A percentile compares a stretch with the other conserved stretches of the same genome.
phyloP scores from a whole-genome alignment of 2,888 invertebrate species.

The Syrphus vitripennis region DNA sequence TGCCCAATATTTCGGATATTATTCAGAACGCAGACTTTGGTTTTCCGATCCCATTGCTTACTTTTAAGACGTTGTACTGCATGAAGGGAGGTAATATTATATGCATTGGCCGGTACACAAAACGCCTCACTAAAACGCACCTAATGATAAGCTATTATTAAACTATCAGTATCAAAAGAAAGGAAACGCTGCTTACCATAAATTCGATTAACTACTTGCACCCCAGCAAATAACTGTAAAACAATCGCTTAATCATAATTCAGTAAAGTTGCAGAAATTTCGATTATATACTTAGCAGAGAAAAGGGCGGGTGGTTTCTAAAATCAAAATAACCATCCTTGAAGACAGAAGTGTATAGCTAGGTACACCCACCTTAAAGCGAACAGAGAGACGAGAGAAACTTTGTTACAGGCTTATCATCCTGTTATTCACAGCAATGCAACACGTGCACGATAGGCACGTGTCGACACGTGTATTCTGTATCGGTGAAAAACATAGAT shows the following conservation, averaged over 20 bases:
- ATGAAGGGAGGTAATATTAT: too few relatives aligned
- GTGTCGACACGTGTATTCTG: slow-evolving; percentile 72
- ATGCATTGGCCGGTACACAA: too few relatives aligned
- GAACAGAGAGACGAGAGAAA: slow-evolving; percentile 11
- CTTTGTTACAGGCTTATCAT: slow-evolving; percentile 67
- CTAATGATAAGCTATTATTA: slow-evolving; percentile 2
- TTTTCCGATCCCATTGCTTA: too few relatives aligned
- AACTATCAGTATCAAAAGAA: slow-evolving; percentile 52
- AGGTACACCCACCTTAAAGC: slow-evolving; percentile 18
- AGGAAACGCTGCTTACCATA: background rate
- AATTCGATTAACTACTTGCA: slow-evolving; percentile 51
- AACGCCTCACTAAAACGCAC: background rate
- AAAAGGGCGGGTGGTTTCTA: background rate
- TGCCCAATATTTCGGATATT: too few relatives aligned
- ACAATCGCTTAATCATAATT: slow-evolving; percentile 63
- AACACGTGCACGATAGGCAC: slow-evolving; percentile 72
- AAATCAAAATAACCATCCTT: slow-evolving; percentile 27
- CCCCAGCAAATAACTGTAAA: slow-evolving; percentile 1
- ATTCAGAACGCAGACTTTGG: too few relatives aligned
- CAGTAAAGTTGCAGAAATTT: slow-evolving; percentile 37
- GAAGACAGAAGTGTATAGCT: slow-evolving; percentile 5
- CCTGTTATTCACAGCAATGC: slow-evolving; percentile 73
- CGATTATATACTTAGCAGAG: slow-evolving; percentile 46
- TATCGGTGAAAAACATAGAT: slow-evolving; percentile 72
- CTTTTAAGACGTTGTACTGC: too few relatives aligned